Evolutionary conservation across 2,113 vertebrate species (phyloP).

Genomic region (Helogale parvula): DNA sequence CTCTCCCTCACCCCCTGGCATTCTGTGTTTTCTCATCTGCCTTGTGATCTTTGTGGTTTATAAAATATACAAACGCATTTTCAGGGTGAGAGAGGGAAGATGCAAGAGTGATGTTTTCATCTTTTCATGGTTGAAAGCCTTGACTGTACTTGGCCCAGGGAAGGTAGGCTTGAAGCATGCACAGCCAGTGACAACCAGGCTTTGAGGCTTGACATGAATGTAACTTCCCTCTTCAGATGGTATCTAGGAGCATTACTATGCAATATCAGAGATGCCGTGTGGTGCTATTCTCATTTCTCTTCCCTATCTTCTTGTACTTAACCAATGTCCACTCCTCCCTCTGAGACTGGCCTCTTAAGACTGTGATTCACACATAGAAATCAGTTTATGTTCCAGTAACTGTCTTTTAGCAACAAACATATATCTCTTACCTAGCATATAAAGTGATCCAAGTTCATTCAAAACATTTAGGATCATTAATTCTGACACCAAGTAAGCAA

Average conservation of each 20-base stretch:
- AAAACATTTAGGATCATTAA: neutral
- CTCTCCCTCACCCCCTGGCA: neutral
- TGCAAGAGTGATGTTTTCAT: neutral
- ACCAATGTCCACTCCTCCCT: neutral
- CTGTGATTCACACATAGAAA: neutral
- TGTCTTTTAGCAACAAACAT: neutral
- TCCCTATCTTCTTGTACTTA: neutral
- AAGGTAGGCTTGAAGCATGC: neutral
- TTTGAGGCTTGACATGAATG: neutral
- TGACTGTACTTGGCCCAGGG: neutral
- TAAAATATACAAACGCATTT: constrained; percentile 13
- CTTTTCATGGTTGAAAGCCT: neutral
- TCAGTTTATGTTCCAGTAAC: neutral
- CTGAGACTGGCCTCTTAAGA: neutral
- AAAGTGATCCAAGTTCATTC: neutral
- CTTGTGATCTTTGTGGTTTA: neutral
- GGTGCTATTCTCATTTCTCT: neutral
- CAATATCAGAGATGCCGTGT: neutral
- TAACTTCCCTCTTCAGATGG: neutral
- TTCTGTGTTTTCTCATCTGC: neutral
- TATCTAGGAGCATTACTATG: neutral
- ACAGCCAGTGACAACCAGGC: neutral
- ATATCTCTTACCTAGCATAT: neutral
- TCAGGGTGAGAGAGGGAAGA: neutral
- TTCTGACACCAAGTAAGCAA: neutral